Percentiles rank a stretch among this genome's conserved stretches.
phyloP scores from a whole-genome alignment of 2,888 invertebrate species.

The Caenorhabditis plicata region DNA sequence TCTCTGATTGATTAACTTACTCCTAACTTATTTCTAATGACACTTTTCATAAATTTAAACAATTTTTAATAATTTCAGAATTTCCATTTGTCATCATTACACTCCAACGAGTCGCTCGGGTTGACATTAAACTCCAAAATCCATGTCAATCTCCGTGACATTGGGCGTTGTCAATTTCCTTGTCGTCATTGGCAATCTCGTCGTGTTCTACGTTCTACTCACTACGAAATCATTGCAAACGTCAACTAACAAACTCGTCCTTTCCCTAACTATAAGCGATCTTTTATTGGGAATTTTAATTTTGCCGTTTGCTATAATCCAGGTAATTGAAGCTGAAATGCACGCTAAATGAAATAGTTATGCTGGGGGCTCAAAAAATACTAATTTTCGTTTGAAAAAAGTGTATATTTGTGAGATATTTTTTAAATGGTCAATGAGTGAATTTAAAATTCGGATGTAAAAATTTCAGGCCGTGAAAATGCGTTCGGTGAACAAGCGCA shows the following conservation, averaged over 20 bases:
- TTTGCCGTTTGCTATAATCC: slow-evolving; percentile 89
- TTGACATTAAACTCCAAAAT: too few species aligned
- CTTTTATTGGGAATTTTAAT: slow-evolving; percentile 91
- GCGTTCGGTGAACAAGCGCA: too few species aligned
- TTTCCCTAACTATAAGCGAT: slow-evolving; percentile 92
- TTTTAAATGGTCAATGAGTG: too few species aligned
- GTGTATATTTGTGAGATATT: too few species aligned
- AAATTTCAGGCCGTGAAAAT: too few species aligned
- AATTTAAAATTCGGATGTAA: too few species aligned
- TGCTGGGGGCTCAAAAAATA: background rate
- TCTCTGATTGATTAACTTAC: too few species aligned
- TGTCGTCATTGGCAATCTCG: slow-evolving; percentile 62
- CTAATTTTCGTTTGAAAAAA: too few species aligned
- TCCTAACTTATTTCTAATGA: too few species aligned
- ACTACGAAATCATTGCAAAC: slow-evolving; percentile 74
- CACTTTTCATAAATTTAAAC: too few species aligned
- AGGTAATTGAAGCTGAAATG: slow-evolving; percentile 74
- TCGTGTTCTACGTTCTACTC: slow-evolving; percentile 61
- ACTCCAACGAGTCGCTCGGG: slow-evolving; percentile 17
- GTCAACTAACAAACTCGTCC: slow-evolving; percentile 94
- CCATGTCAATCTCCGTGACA: slow-evolving; percentile 39
- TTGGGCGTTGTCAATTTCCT: slow-evolving; percentile 55
- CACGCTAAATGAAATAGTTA: background rate
- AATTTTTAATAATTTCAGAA: too few species aligned
- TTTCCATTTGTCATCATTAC: background rate